Conservation (phyloP, 2,113 vertebrate genomes). For the Eurypyga helias region DNA sequence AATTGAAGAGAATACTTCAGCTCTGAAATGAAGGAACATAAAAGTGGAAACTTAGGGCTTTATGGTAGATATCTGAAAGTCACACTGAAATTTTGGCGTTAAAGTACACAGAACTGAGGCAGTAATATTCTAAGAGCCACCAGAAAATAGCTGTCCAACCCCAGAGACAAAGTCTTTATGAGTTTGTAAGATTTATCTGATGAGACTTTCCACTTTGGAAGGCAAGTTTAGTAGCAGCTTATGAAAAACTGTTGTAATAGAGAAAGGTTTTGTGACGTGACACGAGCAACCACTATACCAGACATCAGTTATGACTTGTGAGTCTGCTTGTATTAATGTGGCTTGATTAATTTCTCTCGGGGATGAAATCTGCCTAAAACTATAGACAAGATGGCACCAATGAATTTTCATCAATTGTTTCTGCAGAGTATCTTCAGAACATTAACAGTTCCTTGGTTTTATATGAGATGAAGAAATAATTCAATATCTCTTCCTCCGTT, state of each 20-base stretch:
- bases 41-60: background rate
- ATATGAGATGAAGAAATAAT: background rate
- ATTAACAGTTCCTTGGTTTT: background rate
- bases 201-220: slow-evolving; percentile 8
- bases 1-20: slow-evolving; percentile 48
- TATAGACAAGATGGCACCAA: background rate
- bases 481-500: background rate
- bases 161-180: slow-evolving; percentile 37
- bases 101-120: background rate
- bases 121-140: slow-evolving; percentile 24
- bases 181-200: slow-evolving; percentile 16
- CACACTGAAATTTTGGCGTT: background rate
- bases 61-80: slow-evolving; percentile 9
- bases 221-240: slow-evolving; percentile 18
- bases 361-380: slow-evolving; percentile 44
- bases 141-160: background rate
- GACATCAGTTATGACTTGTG: background rate
- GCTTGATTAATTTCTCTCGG: slow-evolving; percentile 40
- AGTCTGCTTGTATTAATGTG: slow-evolving; percentile 38
- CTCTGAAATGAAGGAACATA: slow-evolving; percentile 25
- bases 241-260: slow-evolving; percentile 18
- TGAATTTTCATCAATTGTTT: slow-evolving; percentile 25
- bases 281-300: background rate
- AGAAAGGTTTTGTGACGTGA: slow-evolving; percentile 8
- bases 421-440: background rate